Evolutionary conservation across 2,113 vertebrate species (phyloP).

Genomic region (Sphyrna mokarran): DNA sequence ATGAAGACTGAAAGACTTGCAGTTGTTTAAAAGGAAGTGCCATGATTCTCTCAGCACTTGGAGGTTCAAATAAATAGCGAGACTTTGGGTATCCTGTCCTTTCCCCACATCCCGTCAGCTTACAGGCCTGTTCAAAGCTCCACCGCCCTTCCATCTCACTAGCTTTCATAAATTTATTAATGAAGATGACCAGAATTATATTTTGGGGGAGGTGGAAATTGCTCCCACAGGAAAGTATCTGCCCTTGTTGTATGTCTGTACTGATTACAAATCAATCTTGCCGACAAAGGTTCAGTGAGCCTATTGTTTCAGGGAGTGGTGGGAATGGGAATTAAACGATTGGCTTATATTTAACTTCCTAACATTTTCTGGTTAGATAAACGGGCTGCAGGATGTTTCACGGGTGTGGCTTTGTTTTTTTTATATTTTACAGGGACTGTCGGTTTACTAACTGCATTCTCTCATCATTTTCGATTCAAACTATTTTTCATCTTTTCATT

Average conservation of each 20-base stretch:
- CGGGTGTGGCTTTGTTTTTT: not conserved
- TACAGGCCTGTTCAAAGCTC: not conserved
- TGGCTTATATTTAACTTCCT: not conserved
- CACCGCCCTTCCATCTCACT: not conserved
- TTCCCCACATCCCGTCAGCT: not conserved
- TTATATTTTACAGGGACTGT: not conserved
- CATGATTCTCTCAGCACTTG: not conserved
- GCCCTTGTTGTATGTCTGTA: not conserved
- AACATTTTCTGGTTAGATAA: not conserved
- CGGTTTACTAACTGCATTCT: too few species aligned
- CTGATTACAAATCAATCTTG: not conserved
- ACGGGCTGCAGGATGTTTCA: not conserved
- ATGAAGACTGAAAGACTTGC: constrained; percentile 15
- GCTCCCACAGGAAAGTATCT: not conserved
- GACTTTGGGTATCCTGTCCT: not conserved
- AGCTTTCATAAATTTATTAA: not conserved
- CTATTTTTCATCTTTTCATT: not conserved
- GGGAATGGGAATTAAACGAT: not conserved
- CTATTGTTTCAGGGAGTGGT: not conserved
- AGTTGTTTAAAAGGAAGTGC: not conserved
- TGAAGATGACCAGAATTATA: not conserved
- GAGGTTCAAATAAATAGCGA: not conserved
- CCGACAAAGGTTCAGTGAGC: not conserved
- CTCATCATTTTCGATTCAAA: not conserved
- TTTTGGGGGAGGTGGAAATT: not conserved